These are phyloP conservation scores for Allygus modestus DNA, from an alignment of 2,888 invertebrate species.

Conservation along the genomic window DNA sequence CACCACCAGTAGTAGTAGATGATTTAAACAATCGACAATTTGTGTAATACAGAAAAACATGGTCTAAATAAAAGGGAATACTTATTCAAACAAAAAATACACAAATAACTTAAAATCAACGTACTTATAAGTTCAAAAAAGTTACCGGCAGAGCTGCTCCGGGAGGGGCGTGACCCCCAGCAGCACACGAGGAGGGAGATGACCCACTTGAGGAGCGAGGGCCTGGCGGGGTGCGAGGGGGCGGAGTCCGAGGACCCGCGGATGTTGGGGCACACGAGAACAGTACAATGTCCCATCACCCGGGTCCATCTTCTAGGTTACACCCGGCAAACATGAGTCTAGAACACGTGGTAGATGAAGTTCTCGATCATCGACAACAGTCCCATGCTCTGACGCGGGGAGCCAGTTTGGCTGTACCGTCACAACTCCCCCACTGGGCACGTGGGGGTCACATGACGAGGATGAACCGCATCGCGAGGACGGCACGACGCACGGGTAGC, in stretches of 20 bases:
- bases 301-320: constrained; percentile 20
- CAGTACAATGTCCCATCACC: constrained; percentile 62
- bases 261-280: constrained; percentile 49
- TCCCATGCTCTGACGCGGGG: constrained; percentile 56
- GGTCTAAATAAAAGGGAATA: too few relatives aligned
- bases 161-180: constrained; percentile 14
- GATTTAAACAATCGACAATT: too few relatives aligned
- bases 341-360: constrained; percentile 60
- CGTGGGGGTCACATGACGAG: constrained; percentile 20
- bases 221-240: constrained; percentile 3
- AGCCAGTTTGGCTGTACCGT: background rate
- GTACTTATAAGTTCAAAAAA: background rate
- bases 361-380: constrained; percentile 58
- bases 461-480: background rate
- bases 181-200: constrained; percentile 57
- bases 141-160: background rate
- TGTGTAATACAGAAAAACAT: too few relatives aligned
- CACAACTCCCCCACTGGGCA: background rate
- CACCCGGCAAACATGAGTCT: background rate
- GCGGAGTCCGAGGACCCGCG: constrained; percentile 42
- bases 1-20: too few relatives aligned
- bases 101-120: background rate
- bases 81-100: too few relatives aligned
- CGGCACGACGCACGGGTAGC: too few relatives aligned
- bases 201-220: constrained; percentile 60